phyloP scores from a whole-genome alignment of 2,113 vertebrate species.

The Cynopterus brachyotis region DNA sequence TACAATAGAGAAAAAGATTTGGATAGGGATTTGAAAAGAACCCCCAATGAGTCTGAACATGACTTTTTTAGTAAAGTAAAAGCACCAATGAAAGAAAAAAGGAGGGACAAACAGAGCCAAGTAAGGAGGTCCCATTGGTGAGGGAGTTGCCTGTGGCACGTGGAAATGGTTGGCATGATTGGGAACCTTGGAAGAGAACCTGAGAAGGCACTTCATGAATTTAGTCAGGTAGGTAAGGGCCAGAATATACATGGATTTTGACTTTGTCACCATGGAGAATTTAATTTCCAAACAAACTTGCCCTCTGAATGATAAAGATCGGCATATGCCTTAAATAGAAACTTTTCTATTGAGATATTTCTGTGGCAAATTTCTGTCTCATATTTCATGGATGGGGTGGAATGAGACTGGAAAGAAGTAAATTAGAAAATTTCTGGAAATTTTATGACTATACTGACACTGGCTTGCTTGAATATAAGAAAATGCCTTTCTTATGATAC shows the following conservation, averaged over 20 bases:
- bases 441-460: not conserved
- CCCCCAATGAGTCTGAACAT: not conserved
- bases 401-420: not conserved
- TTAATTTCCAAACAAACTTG: not conserved
- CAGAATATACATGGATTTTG: not conserved
- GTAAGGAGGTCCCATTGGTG: not conserved
- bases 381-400: not conserved
- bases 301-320: not conserved
- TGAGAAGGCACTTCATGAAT: not conserved
- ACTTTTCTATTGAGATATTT: not conserved
- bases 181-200: not conserved
- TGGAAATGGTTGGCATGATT: not conserved
- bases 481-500: not conserved
- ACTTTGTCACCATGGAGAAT: not conserved
- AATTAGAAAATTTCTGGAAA: not conserved
- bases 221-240: not conserved
- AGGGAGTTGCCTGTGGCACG: not conserved
- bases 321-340: not conserved
- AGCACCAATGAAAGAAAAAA: not conserved
- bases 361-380: not conserved
- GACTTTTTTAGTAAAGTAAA: not conserved
- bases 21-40: not conserved
- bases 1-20: not conserved
- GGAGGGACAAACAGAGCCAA: not conserved
- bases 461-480: not conserved